Evolutionary conservation across 2,113 vertebrate genomes (phyloP).

Genomic region (Ceuthmochares aereus): DNA sequence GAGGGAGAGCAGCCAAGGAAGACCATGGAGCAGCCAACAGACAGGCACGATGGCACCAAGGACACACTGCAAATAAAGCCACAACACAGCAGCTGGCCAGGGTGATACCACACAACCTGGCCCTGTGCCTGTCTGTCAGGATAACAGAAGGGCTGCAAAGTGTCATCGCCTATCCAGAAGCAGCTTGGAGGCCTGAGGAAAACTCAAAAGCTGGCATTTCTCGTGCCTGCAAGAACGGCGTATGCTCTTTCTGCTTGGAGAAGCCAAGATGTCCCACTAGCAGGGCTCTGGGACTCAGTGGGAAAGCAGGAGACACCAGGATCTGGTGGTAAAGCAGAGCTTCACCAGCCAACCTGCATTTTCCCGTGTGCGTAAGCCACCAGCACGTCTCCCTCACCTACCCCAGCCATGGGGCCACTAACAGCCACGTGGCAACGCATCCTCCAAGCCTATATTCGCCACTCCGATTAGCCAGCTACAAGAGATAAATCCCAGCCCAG

Average conservation of each 20-base stretch:
- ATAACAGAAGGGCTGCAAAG: not conserved
- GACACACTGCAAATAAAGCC: not conserved
- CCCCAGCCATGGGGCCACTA: not conserved
- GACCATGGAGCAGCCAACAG: not conserved
- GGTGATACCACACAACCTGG: not conserved
- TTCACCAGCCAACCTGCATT: accelerated
- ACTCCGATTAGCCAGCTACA: not conserved
- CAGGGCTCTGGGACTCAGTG: not conserved
- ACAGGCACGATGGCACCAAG: accelerated
- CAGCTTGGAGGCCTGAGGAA: not conserved
- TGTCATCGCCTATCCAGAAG: not conserved
- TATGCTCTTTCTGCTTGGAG: not conserved
- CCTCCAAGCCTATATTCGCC: not conserved
- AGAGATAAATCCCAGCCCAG: not conserved
- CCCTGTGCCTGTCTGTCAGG: not conserved
- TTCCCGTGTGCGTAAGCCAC: not conserved
- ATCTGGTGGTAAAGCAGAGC: not conserved
- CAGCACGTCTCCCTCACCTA: not conserved
- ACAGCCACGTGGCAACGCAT: accelerated
- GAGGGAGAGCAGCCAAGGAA: not conserved
- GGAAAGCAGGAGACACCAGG: not conserved
- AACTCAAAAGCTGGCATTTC: not conserved
- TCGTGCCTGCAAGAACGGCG: accelerated
- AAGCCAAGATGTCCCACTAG: not conserved
- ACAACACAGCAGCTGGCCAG: not conserved